Evolutionary conservation across 1,140 invertebrate genomes (phyloP).

Genomic region (Trichonephila clavata): DNA sequence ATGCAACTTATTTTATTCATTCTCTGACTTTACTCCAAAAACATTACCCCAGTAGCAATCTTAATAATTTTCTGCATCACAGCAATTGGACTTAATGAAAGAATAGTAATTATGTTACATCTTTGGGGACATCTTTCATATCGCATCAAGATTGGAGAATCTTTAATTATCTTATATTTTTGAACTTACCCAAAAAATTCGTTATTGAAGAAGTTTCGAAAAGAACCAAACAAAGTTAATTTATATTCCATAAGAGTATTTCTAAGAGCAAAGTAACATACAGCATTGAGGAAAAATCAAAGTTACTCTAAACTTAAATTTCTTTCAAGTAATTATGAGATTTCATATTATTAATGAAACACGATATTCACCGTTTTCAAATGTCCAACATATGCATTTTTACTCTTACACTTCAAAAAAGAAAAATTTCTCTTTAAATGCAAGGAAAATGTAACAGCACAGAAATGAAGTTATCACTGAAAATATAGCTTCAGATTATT

Average conservation of each 20-base stretch:
- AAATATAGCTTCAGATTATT: constrained; percentile 32
- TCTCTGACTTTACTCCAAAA: background rate
- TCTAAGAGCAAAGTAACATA: background rate
- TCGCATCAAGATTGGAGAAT: background rate
- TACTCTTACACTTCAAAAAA: background rate
- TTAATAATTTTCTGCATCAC: background rate
- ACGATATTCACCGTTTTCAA: background rate
- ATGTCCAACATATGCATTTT: background rate
- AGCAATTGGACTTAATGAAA: background rate
- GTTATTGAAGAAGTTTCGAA: background rate
- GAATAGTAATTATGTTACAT: background rate
- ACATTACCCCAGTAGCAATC: background rate
- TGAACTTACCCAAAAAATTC: background rate
- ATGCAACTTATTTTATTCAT: background rate
- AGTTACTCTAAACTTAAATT: background rate
- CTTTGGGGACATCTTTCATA: background rate
- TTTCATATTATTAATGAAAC: constrained; percentile 23
- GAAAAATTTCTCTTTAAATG: background rate
- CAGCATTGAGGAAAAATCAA: background rate
- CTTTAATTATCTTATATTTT: constrained; percentile 4
- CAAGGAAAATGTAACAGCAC: background rate
- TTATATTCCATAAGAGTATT: constrained; percentile 14
- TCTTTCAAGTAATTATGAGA: constrained; percentile 40
- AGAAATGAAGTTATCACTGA: constrained; percentile 45
- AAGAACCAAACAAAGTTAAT: background rate